A percentile compares a stretch with the other conserved stretches of the same genome.
phyloP scores from a whole-genome alignment of 2,888 invertebrate species.

The Ormyrus nitidulus region DNA sequence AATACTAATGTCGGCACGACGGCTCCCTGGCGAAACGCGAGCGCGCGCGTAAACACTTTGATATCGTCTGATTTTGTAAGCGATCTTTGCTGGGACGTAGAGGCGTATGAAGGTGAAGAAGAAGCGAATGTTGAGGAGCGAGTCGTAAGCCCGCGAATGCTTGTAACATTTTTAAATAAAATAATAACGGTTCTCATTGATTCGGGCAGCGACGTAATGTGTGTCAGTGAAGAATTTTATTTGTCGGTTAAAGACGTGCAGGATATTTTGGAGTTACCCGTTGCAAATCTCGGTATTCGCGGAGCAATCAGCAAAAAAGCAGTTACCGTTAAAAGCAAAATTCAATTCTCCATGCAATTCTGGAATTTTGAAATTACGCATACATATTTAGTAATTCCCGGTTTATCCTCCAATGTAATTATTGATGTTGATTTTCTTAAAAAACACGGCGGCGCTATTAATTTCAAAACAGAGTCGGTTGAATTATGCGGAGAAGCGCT shows the following conservation, averaged over 20 bases:
- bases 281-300: neutral
- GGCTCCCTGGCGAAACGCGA: neutral
- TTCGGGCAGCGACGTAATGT: constrained; percentile 19
- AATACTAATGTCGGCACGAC: neutral
- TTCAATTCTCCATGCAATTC: neutral
- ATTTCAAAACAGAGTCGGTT: neutral
- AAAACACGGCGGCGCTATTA: neutral
- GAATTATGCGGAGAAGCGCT: neutral
- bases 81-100: constrained; percentile 10
- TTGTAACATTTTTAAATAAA: neutral
- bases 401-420: constrained; percentile 11
- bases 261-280: constrained; percentile 6
- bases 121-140: neutral
- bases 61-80: neutral
- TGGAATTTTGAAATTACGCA: neutral
- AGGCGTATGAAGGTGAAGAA: neutral
- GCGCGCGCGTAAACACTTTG: too few relatives aligned
- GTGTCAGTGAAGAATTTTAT: constrained; percentile 23
- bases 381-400: constrained; percentile 10
- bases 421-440: constrained; percentile 6
- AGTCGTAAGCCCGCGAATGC: constrained; percentile 11
- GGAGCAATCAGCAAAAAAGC: constrained; percentile 3
- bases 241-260: neutral
- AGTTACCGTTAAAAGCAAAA: neutral
- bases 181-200: constrained; percentile 14